Conservation (phyloP, 2,797 vertebrate species). For the Chelonia mydas region DNA sequence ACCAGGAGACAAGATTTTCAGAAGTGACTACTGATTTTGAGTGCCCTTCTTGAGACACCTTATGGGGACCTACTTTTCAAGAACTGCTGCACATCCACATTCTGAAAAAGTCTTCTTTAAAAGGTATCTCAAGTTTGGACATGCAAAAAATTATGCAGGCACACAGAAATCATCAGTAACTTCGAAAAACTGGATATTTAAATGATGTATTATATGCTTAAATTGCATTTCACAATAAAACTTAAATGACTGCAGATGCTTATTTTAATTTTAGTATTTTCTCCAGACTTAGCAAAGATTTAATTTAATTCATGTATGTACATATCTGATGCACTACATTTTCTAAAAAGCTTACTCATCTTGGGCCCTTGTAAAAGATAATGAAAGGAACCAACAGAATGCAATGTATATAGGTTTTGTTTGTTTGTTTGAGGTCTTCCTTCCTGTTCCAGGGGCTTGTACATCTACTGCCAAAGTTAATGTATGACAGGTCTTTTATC, state of each 20-base stretch:
- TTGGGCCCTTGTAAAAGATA: slow-evolving; percentile 52
- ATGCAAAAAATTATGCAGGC: neutral
- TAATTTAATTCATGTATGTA: slow-evolving; percentile 45
- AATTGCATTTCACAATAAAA: slow-evolving; percentile 34
- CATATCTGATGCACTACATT: slow-evolving; percentile 55
- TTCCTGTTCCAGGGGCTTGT: slow-evolving; percentile 34
- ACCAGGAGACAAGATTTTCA: slow-evolving; percentile 18
- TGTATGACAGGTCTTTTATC: neutral
- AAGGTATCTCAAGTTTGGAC: neutral
- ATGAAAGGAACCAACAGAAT: slow-evolving; percentile 61
- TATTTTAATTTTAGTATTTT: neutral
- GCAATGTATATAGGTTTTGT: slow-evolving; percentile 30
- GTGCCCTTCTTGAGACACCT: neutral
- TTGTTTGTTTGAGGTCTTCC: slow-evolving; percentile 37
- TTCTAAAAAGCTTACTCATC: slow-evolving; percentile 64
- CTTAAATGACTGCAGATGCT: slow-evolving; percentile 55
- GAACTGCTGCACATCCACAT: neutral
- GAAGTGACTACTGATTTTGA: neutral
- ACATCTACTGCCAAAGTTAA: slow-evolving; percentile 46
- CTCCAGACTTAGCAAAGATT: slow-evolving; percentile 31
- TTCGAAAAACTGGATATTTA: neutral
- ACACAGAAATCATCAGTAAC: neutral
- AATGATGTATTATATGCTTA: neutral
- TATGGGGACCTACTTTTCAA: neutral
- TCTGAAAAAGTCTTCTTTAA: neutral